phyloP scores from a whole-genome alignment of 2,888 invertebrate species.

The Calliphora vomitoria region DNA sequence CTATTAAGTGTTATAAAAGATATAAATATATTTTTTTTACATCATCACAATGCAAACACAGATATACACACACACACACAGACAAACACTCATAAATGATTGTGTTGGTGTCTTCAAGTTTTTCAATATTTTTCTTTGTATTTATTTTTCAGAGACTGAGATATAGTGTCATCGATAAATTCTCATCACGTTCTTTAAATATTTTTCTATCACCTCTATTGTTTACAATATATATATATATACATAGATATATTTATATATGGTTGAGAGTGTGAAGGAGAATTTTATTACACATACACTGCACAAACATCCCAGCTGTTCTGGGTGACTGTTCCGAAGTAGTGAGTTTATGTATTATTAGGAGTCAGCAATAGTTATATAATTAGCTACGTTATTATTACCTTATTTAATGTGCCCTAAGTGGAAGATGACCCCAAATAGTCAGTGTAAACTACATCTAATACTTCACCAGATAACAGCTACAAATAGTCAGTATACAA shows the following conservation, averaged over 20 bases:
- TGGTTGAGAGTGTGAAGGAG: conserved; percentile 10
- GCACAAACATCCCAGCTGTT: not conserved
- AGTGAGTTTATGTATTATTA: no score
- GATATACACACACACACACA: not conserved
- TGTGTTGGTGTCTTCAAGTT: conserved; percentile 48
- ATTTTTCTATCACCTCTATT: conserved; percentile 81
- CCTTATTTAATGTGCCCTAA: no score
- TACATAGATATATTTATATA: conserved; percentile 1
- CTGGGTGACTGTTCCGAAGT: no score
- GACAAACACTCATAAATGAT: conserved; percentile 27
- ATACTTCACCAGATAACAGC: no score
- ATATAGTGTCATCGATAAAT: conserved; percentile 79
- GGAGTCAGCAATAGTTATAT: no score
- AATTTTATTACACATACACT: conserved; percentile 1
- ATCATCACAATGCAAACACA: conserved; percentile 33
- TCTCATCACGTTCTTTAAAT: conserved; percentile 83
- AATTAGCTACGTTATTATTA: no score
- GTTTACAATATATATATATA: conserved; percentile 42
- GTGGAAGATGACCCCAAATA: no score
- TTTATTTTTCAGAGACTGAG: conserved; percentile 19
- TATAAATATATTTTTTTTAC: not conserved
- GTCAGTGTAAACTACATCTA: no score
- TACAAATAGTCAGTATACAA: no score
- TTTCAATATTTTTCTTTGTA: conserved; percentile 33
- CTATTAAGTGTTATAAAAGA: conserved; percentile 57